phyloP scores from a whole-genome alignment of 2,113 vertebrate genomes.

The Gallinago jamesoni region DNA sequence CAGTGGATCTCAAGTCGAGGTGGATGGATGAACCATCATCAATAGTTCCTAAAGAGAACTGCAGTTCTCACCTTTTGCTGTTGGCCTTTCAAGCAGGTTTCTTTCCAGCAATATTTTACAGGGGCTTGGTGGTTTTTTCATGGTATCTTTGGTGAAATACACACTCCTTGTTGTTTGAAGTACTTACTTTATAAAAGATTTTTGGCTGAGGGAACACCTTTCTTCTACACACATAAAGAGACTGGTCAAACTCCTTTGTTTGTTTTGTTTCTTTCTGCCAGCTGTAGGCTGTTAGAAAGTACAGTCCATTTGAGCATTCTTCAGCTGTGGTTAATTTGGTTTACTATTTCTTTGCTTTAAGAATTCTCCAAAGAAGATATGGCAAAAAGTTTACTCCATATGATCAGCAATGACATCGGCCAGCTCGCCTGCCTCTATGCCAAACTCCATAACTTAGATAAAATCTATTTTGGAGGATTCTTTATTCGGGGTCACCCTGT shows the following conservation, averaged over 20 bases:
- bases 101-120: not conserved
- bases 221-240: not conserved
- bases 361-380: constrained; percentile 97
- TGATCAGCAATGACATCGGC: constrained; percentile 99
- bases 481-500: constrained; percentile 96
- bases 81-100: not conserved
- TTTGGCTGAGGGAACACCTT: not conserved
- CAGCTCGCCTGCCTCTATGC: constrained; percentile 98
- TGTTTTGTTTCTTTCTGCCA: not conserved
- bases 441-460: constrained; percentile 85
- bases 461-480: constrained; percentile 97
- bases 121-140: not conserved
- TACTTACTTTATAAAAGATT: not conserved
- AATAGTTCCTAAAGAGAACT: not conserved
- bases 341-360: constrained; percentile 28
- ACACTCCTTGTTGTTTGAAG: not conserved
- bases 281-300: not conserved
- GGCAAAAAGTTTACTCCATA: constrained; percentile 97
- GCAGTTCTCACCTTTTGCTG: not conserved
- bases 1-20: not conserved
- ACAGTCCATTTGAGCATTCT: not conserved
- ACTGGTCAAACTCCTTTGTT: not conserved
- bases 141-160: not conserved
- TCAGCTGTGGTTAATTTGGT: not conserved
- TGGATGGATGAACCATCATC: not conserved